Base-by-base conservation (phyloP, 2,113 vertebrate species). In the Erythrocercus mccallii region DNA sequence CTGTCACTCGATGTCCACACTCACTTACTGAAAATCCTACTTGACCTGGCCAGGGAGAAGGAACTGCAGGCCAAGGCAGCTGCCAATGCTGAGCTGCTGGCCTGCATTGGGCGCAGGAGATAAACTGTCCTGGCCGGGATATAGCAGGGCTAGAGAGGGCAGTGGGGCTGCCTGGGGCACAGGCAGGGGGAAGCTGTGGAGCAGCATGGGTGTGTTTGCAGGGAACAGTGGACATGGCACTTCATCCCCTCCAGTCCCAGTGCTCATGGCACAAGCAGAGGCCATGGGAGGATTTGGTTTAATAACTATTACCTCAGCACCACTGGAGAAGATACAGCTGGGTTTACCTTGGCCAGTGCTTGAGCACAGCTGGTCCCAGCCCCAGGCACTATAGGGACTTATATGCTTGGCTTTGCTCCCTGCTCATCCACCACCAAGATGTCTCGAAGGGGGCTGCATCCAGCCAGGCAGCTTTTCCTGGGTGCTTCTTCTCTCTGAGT, bases 1-100 rank as follows among this genome's bases (percentile, higher is more conserved):
- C 96, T 99, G 50, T 99, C 98, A 35, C 94, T 99, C 0, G 98
- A 98, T 20, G 98, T 99, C 13, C 98, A 98, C 86, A 98, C 97
- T 54, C 98, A 98, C 9, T 96, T 99, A 92, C 97, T 99, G 88
- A 98, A 98, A 37, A 98, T 98, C 78, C 98, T 98, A 88, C 98
- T 98, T 1, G 98, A 98, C 73, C 94, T 98, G 90, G 98, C 98
- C 95, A 98, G 98, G 96, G 98, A 98, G 94, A 98, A 98, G 92
- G 98, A 98, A 85, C 96, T 98, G 97, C 97, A 97, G 56, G 98
- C 97, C 95, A 99, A 98, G 90, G 98, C 98, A 0, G 98, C 98
- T 0, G 98, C 98, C 84, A 99, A 99, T 3, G 98, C 98, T 0
- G 95, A 98, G 95, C 97, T 99, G 80, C 98, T 99, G 98, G 98